Evolutionary conservation across 2,113 vertebrate species (phyloP), one percentile per base, ranked within the genome.

Genomic region (Agapornis roseicollis): DNA sequence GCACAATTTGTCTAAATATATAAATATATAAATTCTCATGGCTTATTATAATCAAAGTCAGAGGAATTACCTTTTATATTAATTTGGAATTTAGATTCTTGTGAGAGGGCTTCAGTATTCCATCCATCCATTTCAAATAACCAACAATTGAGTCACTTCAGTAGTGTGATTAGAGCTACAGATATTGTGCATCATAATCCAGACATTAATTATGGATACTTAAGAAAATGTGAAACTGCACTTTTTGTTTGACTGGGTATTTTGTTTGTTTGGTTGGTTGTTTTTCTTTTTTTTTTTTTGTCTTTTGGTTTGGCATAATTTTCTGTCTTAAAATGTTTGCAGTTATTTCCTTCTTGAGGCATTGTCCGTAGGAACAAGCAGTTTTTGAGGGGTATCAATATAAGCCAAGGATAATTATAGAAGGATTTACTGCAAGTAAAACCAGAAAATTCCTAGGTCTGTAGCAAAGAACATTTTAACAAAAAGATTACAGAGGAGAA

Each of bases 71-170:
- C 27, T 89, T 80, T 65, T 55, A 39, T 42, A 41, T 69, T 77
- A 69, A 72, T 94, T 90, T 82, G 41, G 16, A 93, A 63, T 65
- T 94, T 66, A 85, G 42, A 90, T 80, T 90, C 35, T 86, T 94
- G 56, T 73, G 33, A 61, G 27, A 85, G 14, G 12, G 8, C 9
- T 82, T 95, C 47, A 63, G 11, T 81, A 90, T 49, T 9, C 14
- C 41, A 88, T 74, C 35, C 37, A 44, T 85, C 31, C 31, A 66
- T 90, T 94, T 96, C 9, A 93, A 91, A 90, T 74, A 90, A 89
- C 50, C 53, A 95, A 44, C 17, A 86, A n/a, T 24, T 31, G 17
- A 85, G 92, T 74, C 61, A 77, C 5, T 61, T 88, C 55, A 76
- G 22, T n/a, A 76, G 17, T 55, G 39, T 66, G 37, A 90, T 82